phyloP scores from a whole-genome alignment of 2,888 invertebrate species.

The Neuroscelio doddi region DNA sequence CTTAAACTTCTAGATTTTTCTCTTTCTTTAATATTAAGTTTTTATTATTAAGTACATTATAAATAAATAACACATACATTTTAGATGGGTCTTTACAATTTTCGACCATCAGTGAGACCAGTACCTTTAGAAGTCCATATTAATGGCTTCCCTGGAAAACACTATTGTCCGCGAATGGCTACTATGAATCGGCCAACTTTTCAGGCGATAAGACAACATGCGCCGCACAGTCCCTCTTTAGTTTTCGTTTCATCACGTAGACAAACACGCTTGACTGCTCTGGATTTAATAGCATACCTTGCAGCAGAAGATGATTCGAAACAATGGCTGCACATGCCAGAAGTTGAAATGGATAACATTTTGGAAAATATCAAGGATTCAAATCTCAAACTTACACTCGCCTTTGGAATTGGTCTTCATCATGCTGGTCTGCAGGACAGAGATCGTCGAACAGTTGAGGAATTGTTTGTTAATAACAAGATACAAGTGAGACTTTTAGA shows the following conservation, averaged over 20 bases:
- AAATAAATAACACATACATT: conserved; percentile 20
- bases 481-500: conserved; percentile 81
- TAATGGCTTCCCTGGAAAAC: conserved; percentile 96
- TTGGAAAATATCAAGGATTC: conserved; percentile 82
- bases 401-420: conserved; percentile 98
- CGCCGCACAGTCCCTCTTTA: conserved; percentile 91
- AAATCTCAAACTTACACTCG: conserved; percentile 92
- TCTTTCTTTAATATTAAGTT: too few species aligned
- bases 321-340: conserved; percentile 93
- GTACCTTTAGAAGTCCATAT: conserved; percentile 97
- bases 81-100: conserved; percentile 93
- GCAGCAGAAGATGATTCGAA: conserved; percentile 94
- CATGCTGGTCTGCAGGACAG: conserved; percentile 97
- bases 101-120: conserved; percentile 97
- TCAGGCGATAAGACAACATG: conserved; percentile 94
- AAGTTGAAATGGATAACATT: conserved; percentile 87
- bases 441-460: conserved; percentile 93
- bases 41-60: too few species aligned
- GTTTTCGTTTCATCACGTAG: conserved; percentile 97
- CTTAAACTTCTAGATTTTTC: too few species aligned
- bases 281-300: conserved; percentile 93
- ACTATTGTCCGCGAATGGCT: conserved; percentile 99
- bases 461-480: conserved; percentile 94
- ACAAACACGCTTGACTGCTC: conserved; percentile 96
- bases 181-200: conserved; percentile 99